Conservation (phyloP, 1,140 invertebrate genomes). For the Belonocnema kinseyi region DNA sequence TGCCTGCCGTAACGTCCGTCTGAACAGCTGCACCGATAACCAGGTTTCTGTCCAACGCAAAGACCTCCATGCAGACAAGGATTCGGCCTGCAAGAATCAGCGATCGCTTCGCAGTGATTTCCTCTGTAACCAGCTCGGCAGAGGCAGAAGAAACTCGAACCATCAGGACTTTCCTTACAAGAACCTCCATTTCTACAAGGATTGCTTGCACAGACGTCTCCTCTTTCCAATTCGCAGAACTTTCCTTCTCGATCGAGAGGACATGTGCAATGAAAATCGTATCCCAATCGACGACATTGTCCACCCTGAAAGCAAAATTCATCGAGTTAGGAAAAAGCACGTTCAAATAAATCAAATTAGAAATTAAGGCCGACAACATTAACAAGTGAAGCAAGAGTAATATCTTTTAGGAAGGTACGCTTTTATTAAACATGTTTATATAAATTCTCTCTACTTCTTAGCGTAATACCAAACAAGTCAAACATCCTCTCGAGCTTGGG, state of each 20-base stretch:
- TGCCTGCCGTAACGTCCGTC: slow-evolving; percentile 91
- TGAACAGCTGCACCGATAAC: slow-evolving; percentile 91
- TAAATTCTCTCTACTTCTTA: too few species aligned
- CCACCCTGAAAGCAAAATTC: slow-evolving; percentile 76
- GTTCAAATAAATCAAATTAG: neutral
- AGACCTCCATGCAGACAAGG: slow-evolving; percentile 91
- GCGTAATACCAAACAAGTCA: neutral
- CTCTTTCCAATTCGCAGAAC: slow-evolving; percentile 88
- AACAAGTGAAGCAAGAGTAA: too few species aligned
- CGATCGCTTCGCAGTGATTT: slow-evolving; percentile 89
- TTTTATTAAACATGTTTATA: too few species aligned
- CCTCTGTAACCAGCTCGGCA: slow-evolving; percentile 92
- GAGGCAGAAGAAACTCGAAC: slow-evolving; percentile 91
- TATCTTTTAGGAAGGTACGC: neutral
- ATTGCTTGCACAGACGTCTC: slow-evolving; percentile 88
- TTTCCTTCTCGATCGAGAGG: slow-evolving; percentile 85
- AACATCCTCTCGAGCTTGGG: neutral
- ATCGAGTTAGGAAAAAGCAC: neutral
- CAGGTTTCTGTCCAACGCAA: slow-evolving; percentile 88
- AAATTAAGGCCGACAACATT: too few species aligned
- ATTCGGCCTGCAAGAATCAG: slow-evolving; percentile 92
- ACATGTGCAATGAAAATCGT: slow-evolving; percentile 90
- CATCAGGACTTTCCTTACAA: slow-evolving; percentile 90
- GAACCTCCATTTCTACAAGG: slow-evolving; percentile 93
- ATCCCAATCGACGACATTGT: slow-evolving; percentile 87